Evolutionary conservation across 2,797 vertebrate genomes (phyloP).

Genomic region (Cirrhinus mrigala): DNA sequence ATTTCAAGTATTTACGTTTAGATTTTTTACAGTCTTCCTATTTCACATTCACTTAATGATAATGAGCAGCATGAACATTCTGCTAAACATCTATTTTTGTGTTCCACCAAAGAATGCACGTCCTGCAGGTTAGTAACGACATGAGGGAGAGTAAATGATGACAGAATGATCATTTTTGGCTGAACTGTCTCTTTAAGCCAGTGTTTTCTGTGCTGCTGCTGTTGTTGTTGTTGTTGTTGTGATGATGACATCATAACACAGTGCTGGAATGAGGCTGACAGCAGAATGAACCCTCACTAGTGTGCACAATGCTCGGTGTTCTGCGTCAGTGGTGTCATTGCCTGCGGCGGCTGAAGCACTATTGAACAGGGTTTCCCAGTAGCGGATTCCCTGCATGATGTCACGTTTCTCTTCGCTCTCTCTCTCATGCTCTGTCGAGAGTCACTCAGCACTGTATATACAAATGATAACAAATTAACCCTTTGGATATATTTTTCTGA

Average conservation of each 20-base stretch:
- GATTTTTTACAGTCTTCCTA: background rate
- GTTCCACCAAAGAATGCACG: background rate
- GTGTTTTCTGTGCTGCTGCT: slow-evolving; percentile 5
- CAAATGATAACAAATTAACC: background rate
- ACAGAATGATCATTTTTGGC: background rate
- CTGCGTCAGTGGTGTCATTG: slow-evolving; percentile 26
- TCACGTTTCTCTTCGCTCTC: background rate
- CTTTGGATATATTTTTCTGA: background rate
- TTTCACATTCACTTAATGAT: background rate
- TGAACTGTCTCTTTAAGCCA: background rate
- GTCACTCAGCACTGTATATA: background rate
- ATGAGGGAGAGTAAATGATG: too few relatives aligned
- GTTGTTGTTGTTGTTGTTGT: slow-evolving; percentile 15
- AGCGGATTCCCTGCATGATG: slow-evolving; percentile 29
- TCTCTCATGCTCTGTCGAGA: background rate
- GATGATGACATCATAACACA: slow-evolving; percentile 52
- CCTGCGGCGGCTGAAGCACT: slow-evolving; percentile 30
- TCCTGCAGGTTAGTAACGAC: background rate
- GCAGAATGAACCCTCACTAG: slow-evolving; percentile 37
- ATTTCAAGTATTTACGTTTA: too few relatives aligned
- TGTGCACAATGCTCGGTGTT: slow-evolving; percentile 43
- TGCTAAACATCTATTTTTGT: background rate
- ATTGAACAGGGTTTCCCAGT: slow-evolving; percentile 65
- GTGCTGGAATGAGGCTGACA: slow-evolving; percentile 26
- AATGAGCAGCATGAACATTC: background rate